Evolutionary conservation across 2,888 invertebrate species (phyloP).

Genomic region (Pristionchus fissidentatus): DNA sequence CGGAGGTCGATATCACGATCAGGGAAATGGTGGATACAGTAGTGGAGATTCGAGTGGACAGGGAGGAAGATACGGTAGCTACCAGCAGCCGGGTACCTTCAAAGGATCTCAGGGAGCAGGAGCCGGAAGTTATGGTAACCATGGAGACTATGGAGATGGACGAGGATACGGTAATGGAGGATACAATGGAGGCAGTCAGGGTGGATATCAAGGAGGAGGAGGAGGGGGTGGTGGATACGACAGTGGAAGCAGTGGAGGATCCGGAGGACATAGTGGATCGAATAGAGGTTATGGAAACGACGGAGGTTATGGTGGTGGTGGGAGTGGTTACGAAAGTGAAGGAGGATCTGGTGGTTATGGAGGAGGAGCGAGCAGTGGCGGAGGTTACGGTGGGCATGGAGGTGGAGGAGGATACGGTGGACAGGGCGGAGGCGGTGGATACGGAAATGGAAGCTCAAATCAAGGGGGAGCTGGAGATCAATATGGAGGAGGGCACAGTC

Average conservation of each 20-base stretch:
- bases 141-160: background rate
- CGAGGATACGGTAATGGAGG: conserved; percentile 35
- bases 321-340: background rate
- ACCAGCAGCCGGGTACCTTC: conserved; percentile 33
- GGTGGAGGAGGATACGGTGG: conserved; percentile 31
- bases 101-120: background rate
- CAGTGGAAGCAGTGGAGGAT: conserved; percentile 30
- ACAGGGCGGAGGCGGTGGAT: background rate
- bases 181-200: conserved; percentile 5
- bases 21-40: conserved; percentile 42
- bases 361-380: background rate
- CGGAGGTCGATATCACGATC: conserved; percentile 8
- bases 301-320: conserved; percentile 29
- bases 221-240: background rate
- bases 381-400: conserved; percentile 33
- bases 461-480: conserved; percentile 36
- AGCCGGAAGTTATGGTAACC: conserved; percentile 21
- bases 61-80: conserved; percentile 46
- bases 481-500: conserved; percentile 21
- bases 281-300: conserved; percentile 10
- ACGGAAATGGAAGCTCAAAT: background rate
- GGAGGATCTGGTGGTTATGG: background rate
- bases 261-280: background rate
- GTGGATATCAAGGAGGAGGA: conserved; percentile 17
- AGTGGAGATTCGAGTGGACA: conserved; percentile 29